Evolutionary conservation across 1,140 invertebrate genomes (phyloP).

Genomic region (Hetaerina americana): DNA sequence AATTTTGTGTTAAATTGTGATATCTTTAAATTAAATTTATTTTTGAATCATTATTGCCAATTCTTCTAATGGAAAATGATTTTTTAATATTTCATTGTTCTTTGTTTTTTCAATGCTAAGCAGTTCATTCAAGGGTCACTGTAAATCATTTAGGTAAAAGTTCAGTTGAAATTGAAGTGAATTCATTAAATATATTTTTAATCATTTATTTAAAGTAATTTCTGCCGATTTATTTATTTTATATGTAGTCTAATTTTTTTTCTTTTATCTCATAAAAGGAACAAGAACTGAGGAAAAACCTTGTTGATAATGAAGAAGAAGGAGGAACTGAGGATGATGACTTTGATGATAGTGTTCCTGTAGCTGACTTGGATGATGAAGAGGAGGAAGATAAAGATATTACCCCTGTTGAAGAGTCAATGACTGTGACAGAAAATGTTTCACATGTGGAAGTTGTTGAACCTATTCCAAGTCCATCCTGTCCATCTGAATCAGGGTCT

Average conservation of each 20-base stretch:
- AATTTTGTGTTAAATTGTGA: neutral
- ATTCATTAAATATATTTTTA: too few species aligned
- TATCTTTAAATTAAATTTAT: neutral
- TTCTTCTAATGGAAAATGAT: too few species aligned
- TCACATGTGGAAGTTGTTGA: neutral
- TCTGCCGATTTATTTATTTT: too few species aligned
- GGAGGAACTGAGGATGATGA: constrained; percentile 36
- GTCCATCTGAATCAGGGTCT: neutral
- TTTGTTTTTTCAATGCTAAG: too few species aligned
- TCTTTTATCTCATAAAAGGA: neutral
- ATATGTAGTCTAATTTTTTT: neutral
- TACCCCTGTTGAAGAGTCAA: constrained; percentile 3
- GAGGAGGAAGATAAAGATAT: constrained; percentile 28
- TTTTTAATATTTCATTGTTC: too few species aligned
- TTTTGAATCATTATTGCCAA: neutral
- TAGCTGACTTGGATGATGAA: constrained; percentile 35
- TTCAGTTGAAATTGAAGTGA: too few species aligned
- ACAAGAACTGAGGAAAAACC: constrained; percentile 14
- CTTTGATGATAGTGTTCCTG: constrained; percentile 21
- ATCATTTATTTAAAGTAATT: too few species aligned
- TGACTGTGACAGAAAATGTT: neutral
- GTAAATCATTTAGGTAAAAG: too few species aligned
- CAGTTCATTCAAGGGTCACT: too few species aligned
- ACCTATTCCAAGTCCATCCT: neutral
- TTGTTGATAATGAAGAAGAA: constrained; percentile 26